Base-by-base conservation (phyloP, 2,113 vertebrate species). In the Cololabis saira region DNA sequence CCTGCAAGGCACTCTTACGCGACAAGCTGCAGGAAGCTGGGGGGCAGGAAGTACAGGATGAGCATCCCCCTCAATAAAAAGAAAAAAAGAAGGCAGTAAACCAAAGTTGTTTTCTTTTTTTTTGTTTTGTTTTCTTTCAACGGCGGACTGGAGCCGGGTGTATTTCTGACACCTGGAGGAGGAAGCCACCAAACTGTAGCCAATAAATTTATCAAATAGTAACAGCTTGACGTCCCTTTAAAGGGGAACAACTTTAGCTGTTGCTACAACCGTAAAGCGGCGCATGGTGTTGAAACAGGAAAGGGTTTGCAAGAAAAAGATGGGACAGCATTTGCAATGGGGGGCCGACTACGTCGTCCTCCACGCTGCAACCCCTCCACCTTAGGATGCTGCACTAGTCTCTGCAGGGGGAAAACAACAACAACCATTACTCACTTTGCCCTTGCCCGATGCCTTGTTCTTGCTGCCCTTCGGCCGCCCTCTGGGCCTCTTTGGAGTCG, bases 391-490 rank as follows among this genome's bases (percentile, higher is more conserved):
- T 44, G 14, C 0, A 1, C 37, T 30, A 1, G 19, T 44, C n/a
- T 18, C 14, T 24, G 45, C 56, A 33, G 27, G 43, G 27, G 43
- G 18, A 27, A 61, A 60, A 19, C 15, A 10, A 18, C 19, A 5
- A 16, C 15, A n/a, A n/a, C 5, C 44, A 24, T 3, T 40, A 87
- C 90, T 94, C 81, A 98, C 97, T 93, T 97, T 96, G 88, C 89
- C 93, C 92, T 97, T 96, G 4, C 90, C 1, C 24, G 89, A 43
- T 1, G 92, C 66, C 92, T 98, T 98, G 92, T 98, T 98, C 91
- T 95, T 98, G 93, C 96, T 98, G 78, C 96, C 97, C 94, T 96
- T 98, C 1, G 96, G 97, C 80, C 97, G 93, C 78, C 96, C 96
- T 58, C 96, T 93, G 83, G 96, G 92, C 93, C 96, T 95, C 94